These are phyloP conservation scores for Siniperca scherzeri DNA, from an alignment of 2,797 vertebrate species.

Conservation along the genomic window DNA sequence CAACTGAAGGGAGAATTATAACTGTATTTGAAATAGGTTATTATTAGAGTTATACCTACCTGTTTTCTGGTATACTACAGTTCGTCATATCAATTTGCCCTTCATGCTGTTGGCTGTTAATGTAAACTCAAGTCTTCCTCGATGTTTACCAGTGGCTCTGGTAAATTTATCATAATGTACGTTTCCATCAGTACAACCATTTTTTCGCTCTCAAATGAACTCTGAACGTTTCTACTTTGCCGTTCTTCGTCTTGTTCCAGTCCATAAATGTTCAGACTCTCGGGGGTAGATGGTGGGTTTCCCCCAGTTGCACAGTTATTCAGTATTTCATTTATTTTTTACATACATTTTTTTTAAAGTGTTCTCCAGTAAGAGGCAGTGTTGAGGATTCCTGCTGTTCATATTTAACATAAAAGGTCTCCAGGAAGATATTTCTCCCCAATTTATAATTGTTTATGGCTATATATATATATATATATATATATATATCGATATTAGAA, in stretches of 20 bases:
- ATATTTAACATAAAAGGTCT: not conserved
- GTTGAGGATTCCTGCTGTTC: constrained; percentile 10
- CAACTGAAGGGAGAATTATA: not conserved
- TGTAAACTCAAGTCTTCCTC: no score
- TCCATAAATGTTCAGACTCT: not conserved
- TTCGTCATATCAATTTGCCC: not conserved
- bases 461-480: no score
- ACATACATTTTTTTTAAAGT: not conserved
- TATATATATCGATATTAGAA: no score
- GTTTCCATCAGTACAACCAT: not conserved
- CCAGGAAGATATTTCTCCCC: not conserved
- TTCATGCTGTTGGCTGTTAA: not conserved
- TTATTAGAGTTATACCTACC: not conserved
- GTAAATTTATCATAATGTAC: not conserved
- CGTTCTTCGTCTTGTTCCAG: not conserved
- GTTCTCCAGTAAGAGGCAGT: not conserved
- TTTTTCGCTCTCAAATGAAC: not conserved
- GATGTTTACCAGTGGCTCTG: no score
- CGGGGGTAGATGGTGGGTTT: not conserved
- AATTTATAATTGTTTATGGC: not conserved
- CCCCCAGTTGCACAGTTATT: not conserved
- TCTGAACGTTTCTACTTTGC: not conserved
- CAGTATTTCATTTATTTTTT: not conserved
- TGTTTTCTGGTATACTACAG: not conserved
- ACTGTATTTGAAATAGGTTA: not conserved